Evolutionary conservation across 64 coral and sea anemone species (phyloP), one percentile per base, ranked within the genome.

Genomic region (Cladopsammia gracilis): DNA sequence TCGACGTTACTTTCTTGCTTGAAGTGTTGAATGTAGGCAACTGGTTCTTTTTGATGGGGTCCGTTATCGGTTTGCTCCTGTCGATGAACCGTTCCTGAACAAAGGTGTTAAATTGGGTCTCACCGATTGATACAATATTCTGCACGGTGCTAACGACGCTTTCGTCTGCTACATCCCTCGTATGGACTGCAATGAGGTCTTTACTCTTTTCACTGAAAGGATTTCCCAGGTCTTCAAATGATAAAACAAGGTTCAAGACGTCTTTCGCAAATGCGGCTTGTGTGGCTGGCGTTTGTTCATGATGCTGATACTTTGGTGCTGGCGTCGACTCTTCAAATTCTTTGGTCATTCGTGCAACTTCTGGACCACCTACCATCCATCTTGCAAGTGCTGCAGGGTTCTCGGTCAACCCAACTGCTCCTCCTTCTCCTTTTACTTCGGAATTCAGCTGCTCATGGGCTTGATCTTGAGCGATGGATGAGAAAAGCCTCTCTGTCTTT

Each of bases 201-300:
- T 25, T 18, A 70, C 73, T 49, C 25, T 81, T 50, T 71, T 90
- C 75, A 65, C 12, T 16, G 71, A 89, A 89, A 42, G 86, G 71
- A 62, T 89, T 76, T 75, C 71, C 86, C 16, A 76, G 26, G 22
- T 89, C 71, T 89, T 89, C 86, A 45, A 89, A 89, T 5, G 71
- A 73, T 44, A 51, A 58, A 9, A 89, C 49, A 19, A 50, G 6
- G 48, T 24, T 54, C 19, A 58, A n/a, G 8, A 88, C 47, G 47
- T 88, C 86, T 47, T 88, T 88, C 50, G 20, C 24, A 24, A 88
- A 88, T 58, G 48, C 48, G 23, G 58, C 19, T 57, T 88, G 86
- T 18, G 52, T 25, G 10, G 47, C 71, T 57, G 34, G 20, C 23
- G 16, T 58, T 47, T 73, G 69, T 59, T 88, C 86, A 88, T 88